Evolutionary conservation across 2,888 invertebrate genomes (phyloP).

Genomic region (Troglohyphantes excavatus): DNA sequence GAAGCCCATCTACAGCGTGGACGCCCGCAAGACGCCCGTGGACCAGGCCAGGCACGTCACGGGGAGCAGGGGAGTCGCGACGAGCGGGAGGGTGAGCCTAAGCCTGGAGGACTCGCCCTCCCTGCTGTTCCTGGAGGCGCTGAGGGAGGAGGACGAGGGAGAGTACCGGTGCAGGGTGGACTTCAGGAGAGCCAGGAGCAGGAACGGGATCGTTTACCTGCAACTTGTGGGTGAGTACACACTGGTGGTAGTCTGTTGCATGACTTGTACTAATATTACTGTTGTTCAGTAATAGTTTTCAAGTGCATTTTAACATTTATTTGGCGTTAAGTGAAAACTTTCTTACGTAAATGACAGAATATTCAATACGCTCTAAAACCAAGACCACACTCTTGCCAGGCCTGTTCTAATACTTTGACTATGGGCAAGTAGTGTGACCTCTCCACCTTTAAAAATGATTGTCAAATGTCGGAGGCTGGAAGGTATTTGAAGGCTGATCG

Average conservation of each 20-base stretch:
- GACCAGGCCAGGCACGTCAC: conserved; percentile 52
- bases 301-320: too few species aligned
- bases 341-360: too few species aligned
- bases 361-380: too few species aligned
- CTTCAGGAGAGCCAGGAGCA: conserved; percentile 94
- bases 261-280: neutral
- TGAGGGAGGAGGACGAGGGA: conserved; percentile 93
- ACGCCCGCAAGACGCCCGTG: conserved; percentile 55
- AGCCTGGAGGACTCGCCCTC: conserved; percentile 60
- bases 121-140: conserved; percentile 81
- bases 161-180: conserved; percentile 94
- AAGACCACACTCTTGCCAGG: too few species aligned
- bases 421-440: too few species aligned
- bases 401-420: too few species aligned
- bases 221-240: conserved; percentile 93
- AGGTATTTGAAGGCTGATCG: too few species aligned
- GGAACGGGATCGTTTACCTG: conserved; percentile 94
- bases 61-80: neutral
- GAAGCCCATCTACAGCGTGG: conserved; percentile 75
- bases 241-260: neutral
- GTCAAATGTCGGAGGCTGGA: too few species aligned
- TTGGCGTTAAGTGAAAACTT: too few species aligned
- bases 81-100: conserved; percentile 48
- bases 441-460: too few species aligned
- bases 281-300: too few species aligned